phyloP scores from a whole-genome alignment of 2,113 vertebrate species.

The Hemicordylus capensis region DNA sequence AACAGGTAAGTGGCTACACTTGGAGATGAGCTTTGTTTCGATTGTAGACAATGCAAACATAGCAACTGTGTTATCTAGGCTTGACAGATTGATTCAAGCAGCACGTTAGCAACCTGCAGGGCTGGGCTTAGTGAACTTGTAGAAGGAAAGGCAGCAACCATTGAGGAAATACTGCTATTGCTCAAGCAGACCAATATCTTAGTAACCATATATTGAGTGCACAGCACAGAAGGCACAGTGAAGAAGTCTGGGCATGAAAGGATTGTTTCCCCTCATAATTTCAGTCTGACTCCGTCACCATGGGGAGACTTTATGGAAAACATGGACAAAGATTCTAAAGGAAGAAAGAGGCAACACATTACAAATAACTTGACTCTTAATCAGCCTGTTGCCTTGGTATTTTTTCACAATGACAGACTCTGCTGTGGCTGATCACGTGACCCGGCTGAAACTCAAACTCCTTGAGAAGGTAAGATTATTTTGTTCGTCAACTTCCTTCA shows the following conservation, averaged over 20 bases:
- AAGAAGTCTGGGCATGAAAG: neutral
- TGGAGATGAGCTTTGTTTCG: conserved; percentile 54
- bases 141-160: conserved; percentile 23
- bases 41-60: neutral
- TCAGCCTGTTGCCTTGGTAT: neutral
- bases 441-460: conserved; percentile 78
- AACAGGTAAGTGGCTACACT: neutral
- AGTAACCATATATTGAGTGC: neutral
- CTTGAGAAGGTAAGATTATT: conserved; percentile 80
- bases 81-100: conserved; percentile 21
- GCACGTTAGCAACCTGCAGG: conserved; percentile 19
- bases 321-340: fast-evolving
- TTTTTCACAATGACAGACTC: conserved; percentile 69
- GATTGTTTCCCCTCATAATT: neutral
- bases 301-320: neutral
- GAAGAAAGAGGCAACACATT: neutral
- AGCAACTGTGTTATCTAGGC: conserved; percentile 53
- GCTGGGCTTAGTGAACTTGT: conserved; percentile 17
- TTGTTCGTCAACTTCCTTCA: neutral
- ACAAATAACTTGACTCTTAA: conserved; percentile 1
- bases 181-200: neutral
- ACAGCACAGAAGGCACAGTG: neutral
- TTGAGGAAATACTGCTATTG: neutral
- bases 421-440: conserved; percentile 76
- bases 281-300: neutral